Evolutionary conservation across 2,888 invertebrate genomes (phyloP).

Genomic region (Pediacus dermestoides): DNA sequence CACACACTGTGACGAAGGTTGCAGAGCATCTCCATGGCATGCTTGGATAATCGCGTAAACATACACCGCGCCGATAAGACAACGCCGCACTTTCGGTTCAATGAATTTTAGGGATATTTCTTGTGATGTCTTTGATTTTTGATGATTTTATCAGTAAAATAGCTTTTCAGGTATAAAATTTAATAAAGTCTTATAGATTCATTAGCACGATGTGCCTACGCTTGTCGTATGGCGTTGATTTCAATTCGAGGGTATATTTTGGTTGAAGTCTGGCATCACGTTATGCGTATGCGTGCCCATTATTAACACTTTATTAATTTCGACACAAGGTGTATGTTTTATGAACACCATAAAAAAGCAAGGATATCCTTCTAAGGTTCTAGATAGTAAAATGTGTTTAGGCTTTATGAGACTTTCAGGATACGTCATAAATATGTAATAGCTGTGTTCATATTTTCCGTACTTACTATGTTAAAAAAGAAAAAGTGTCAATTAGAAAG

Average conservation of each 20-base stretch:
- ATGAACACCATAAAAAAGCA: too few relatives aligned
- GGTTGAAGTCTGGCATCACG: not conserved
- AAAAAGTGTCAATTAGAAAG: too few relatives aligned
- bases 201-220: constrained; percentile 24
- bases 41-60: constrained; percentile 31
- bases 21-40: constrained; percentile 23
- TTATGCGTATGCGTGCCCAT: too few relatives aligned
- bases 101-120: constrained; percentile 28
- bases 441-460: too few relatives aligned
- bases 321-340: too few relatives aligned
- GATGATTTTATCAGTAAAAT: constrained; percentile 22
- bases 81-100: constrained; percentile 28
- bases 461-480: too few relatives aligned
- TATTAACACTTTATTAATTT: constrained; percentile 1
- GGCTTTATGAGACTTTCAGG: too few relatives aligned
- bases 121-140: constrained; percentile 25
- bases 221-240: not conserved
- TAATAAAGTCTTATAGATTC: constrained; percentile 25
- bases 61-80: constrained; percentile 27
- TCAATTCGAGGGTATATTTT: too few relatives aligned
- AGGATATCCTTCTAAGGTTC: too few relatives aligned
- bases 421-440: too few relatives aligned
- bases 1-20: constrained; percentile 9
- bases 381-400: too few relatives aligned
- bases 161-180: constrained; percentile 21